phyloP scores from a whole-genome alignment of 2,888 invertebrate genomes.

The Synergus laeviventris region DNA sequence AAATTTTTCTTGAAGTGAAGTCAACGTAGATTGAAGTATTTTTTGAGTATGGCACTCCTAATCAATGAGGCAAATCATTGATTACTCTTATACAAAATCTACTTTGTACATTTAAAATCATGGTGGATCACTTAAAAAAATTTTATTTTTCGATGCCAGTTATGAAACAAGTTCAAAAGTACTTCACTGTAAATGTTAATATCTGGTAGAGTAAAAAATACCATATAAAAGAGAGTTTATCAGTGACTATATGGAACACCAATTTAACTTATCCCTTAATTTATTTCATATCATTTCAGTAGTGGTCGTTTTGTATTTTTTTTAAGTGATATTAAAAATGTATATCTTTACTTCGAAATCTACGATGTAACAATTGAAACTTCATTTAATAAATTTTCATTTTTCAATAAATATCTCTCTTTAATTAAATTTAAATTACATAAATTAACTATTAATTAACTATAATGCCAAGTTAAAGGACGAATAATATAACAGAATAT shows the following conservation, averaged over 20 bases:
- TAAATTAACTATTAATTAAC: background rate
- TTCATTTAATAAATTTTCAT: slow-evolving; percentile 32
- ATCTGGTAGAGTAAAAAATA: background rate
- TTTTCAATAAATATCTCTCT: slow-evolving; percentile 22
- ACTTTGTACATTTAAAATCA: background rate
- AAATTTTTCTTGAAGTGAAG: slow-evolving; percentile 1
- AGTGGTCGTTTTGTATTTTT: background rate
- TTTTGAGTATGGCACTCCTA: background rate
- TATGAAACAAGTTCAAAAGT: background rate
- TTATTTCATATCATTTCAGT: background rate
- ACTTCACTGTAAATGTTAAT: background rate
- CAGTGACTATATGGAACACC: background rate
- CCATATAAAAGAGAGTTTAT: background rate
- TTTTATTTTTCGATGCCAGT: background rate
- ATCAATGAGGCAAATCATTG: background rate
- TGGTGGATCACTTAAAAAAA: background rate
- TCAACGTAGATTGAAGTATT: slow-evolving; percentile 1
- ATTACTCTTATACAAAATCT: background rate
- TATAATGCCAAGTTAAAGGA: background rate
- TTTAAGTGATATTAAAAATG: background rate
- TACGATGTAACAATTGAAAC: slow-evolving; percentile 22
- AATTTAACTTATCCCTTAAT: background rate
- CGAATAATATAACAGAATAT: background rate
- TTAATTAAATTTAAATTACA: background rate
- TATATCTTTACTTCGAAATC: background rate